Conservation (phyloP, 2,113 vertebrate genomes). For the Vombatus ursinus region DNA sequence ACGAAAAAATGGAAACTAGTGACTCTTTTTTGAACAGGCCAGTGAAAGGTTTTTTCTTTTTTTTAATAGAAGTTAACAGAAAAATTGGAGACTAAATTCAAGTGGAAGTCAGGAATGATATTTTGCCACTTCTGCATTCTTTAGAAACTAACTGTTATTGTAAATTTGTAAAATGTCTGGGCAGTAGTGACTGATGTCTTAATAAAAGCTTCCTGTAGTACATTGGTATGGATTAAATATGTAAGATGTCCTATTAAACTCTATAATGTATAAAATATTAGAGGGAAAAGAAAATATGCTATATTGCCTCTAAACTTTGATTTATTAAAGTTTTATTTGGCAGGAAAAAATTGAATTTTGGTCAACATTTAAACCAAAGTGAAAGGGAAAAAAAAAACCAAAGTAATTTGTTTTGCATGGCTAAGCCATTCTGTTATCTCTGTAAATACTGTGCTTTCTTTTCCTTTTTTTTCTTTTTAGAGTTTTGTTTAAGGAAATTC, state of each 20-base stretch:
- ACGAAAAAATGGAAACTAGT: conserved; percentile 46
- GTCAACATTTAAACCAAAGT: conserved; percentile 97
- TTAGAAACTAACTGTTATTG: conserved; percentile 83
- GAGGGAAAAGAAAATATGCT: conserved; percentile 77
- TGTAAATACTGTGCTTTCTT: conserved; percentile 96
- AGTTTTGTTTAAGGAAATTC: conserved; percentile 96
- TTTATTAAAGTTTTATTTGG: conserved; percentile 86
- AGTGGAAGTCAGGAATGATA: conserved; percentile 76
- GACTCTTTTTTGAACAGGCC: conserved; percentile 79
- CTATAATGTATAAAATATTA: conserved; percentile 83
- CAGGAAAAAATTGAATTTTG: conserved; percentile 82
- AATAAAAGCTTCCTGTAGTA: conserved; percentile 88
- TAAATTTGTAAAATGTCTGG: conserved; percentile 87
- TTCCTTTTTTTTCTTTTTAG: conserved; percentile 83
- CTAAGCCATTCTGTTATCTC: conserved; percentile 89
- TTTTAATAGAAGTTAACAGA: conserved; percentile 68
- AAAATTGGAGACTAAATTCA: conserved; percentile 68
- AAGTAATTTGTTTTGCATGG: conserved; percentile 88
- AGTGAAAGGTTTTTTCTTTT: conserved; percentile 62
- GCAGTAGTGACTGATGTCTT: conserved; percentile 85
- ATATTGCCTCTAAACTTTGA: conserved; percentile 83
- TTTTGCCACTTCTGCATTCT: conserved; percentile 85
- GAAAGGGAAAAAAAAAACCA: conserved; percentile 86
- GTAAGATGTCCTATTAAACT: conserved; percentile 84
- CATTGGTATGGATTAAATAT: conserved; percentile 85